Conservation (phyloP, 2,888 invertebrate species). For the Monoplex corrugatus region DNA sequence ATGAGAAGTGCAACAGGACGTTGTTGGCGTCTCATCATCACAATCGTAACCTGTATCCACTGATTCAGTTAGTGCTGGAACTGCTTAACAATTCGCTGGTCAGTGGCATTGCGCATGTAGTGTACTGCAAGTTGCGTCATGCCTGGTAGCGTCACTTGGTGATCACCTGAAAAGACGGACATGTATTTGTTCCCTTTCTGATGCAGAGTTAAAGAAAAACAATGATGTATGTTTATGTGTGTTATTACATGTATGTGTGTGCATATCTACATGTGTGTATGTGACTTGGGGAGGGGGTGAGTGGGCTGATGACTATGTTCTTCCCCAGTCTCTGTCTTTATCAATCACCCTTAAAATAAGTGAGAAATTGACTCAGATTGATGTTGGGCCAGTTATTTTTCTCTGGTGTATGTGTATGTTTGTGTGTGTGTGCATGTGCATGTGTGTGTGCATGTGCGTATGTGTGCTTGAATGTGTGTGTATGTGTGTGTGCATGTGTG, state of each 20-base stretch:
- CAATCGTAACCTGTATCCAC: conserved; percentile 52
- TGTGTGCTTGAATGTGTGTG: background rate
- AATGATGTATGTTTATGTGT: background rate
- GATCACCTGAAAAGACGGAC: no score
- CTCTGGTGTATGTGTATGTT: no score
- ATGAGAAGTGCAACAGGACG: conserved; percentile 32
- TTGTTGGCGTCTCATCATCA: background rate
- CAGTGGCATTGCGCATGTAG: conserved; percentile 75
- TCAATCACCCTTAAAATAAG: no score
- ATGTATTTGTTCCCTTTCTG: background rate
- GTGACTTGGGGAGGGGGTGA: background rate
- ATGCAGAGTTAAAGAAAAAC: background rate
- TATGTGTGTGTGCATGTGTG: no score
- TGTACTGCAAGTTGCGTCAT: conserved; percentile 65
- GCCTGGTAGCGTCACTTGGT: background rate
- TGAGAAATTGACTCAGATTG: no score
- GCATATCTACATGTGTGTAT: background rate
- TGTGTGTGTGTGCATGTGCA: background rate
- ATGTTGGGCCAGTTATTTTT: no score
- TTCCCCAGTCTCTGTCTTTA: no score
- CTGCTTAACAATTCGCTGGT: conserved; percentile 72
- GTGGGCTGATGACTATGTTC: no score
- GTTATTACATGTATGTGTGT: background rate
- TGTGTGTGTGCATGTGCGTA: background rate
- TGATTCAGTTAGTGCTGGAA: conserved; percentile 75